phyloP scores from a whole-genome alignment of 2,113 vertebrate genomes.

The Xenopus borealis region DNA sequence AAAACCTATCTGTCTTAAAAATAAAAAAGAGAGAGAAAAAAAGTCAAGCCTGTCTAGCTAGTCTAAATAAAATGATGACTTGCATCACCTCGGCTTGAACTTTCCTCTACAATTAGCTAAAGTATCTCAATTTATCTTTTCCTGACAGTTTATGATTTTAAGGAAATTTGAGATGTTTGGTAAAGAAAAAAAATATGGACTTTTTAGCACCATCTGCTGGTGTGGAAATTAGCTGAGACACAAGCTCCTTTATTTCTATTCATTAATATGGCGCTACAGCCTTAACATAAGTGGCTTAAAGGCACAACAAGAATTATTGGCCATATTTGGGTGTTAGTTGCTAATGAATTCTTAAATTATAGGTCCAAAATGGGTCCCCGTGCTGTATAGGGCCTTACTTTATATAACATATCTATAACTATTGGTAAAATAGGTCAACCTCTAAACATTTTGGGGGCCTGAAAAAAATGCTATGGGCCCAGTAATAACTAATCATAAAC shows the following conservation, averaged over 20 bases:
- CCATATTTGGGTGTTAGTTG: too few relatives aligned
- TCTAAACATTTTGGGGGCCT: too few relatives aligned
- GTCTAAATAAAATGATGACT: slow-evolving; percentile 58
- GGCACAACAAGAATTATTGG: too few relatives aligned
- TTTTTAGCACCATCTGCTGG: slow-evolving; percentile 89
- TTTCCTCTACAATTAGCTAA: slow-evolving; percentile 77
- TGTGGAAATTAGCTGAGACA: slow-evolving; percentile 62
- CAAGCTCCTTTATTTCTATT: slow-evolving; percentile 50
- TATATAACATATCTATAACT: too few relatives aligned
- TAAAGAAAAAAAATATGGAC: slow-evolving; percentile 59
- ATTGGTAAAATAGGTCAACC: too few relatives aligned
- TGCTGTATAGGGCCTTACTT: too few relatives aligned
- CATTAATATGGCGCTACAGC: slow-evolving; percentile 25
- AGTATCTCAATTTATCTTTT: slow-evolving; percentile 77
- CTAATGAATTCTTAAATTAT: too few relatives aligned
- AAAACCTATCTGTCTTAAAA: slow-evolving; percentile 56
- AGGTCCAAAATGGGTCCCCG: too few relatives aligned
- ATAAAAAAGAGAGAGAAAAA: slow-evolving; percentile 37
- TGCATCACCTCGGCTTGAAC: slow-evolving; percentile 71
- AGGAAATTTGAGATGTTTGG: slow-evolving; percentile 71
- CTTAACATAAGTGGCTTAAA: background rate
- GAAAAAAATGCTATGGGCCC: too few relatives aligned
- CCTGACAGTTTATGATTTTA: slow-evolving; percentile 78
- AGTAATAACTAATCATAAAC: too few relatives aligned
- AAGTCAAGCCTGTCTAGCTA: slow-evolving; percentile 43